Evolutionary conservation across 2,797 vertebrate species (phyloP).

Genomic region (Selene dorsalis): DNA sequence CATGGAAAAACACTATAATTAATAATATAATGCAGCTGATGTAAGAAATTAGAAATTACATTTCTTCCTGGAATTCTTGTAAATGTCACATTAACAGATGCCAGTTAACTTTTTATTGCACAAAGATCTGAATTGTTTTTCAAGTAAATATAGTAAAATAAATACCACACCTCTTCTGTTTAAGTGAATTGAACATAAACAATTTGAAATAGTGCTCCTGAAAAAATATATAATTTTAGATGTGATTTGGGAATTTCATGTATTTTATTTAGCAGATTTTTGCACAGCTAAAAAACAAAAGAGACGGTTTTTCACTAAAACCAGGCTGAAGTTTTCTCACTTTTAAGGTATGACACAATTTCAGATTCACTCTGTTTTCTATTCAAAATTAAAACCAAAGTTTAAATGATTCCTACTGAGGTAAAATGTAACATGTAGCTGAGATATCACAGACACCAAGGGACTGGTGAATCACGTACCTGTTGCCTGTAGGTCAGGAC

Average conservation of each 20-base stretch:
- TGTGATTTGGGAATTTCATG: neutral
- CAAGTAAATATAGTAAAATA: neutral
- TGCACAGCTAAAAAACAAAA: no score
- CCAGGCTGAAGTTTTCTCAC: no score
- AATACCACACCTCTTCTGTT: neutral
- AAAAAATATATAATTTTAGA: neutral
- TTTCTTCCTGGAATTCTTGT: neutral
- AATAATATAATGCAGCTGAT: neutral
- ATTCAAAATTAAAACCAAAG: neutral
- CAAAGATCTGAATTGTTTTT: neutral
- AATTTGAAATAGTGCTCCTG: no score
- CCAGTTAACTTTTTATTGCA: neutral
- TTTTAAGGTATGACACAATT: neutral
- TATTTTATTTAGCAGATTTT: no score
- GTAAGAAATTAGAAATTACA: neutral
- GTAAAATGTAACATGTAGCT: neutral
- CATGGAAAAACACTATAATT: neutral
- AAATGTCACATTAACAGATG: neutral
- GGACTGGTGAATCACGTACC: constrained; percentile 42
- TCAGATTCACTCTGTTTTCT: neutral
- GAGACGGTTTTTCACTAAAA: no score
- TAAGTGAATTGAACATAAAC: neutral
- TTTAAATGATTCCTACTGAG: neutral
- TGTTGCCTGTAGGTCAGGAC: constrained; percentile 25
- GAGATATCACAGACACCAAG: neutral